Base-by-base conservation (phyloP, 2,888 invertebrate species). In the Dascillus cervinus region DNA sequence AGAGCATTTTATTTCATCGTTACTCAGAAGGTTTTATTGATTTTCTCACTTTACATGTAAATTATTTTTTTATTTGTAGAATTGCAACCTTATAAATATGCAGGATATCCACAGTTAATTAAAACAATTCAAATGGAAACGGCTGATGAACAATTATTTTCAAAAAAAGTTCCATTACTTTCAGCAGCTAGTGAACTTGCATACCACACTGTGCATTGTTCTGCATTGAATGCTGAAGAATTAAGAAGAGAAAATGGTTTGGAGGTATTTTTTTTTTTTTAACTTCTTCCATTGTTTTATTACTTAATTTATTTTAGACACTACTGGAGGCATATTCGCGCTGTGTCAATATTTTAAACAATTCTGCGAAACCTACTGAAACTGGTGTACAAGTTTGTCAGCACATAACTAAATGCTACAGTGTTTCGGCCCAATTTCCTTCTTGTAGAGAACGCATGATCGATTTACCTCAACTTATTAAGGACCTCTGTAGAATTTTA, bases 201-300 rank as follows among this genome's bases (percentile, higher is more conserved):
- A 28, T 96, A 91, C 66, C 91, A 95, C 55, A 98, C 97, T 0
- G 90, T 98, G 3, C 81, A 85, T 49, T 96, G 96, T 65, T 96
- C 96, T 1, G 86, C 95, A 6, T 69, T 99, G 22, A 99, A 98
- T 65, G 98, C 97, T 0, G 97, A 99, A 67, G 97, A 99, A 64
- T 69, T 98, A 43, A 70, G 97, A 30, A 68, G 98, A 29, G 97
- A 98, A 65, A 84, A 85, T 34, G 97, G 97, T 1, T 72, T 97
- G 38, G 87, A 89, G 69, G 81, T 82, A 47, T 44, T 46, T 32
- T 29, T 13, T 9, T n/a, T 26, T 17, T 23, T 21, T n/a, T n/a
- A n/a, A n/a, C n/a, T n/a, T n/a, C n/a, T n/a, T n/a, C n/a, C n/a
- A n/a, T n/a, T n/a, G n/a, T n/a, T n/a, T n/a, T n/a, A n/a, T n/a